phyloP scores from a whole-genome alignment of 1,140 invertebrate species.

The Caenorhabditis tropicalis region DNA sequence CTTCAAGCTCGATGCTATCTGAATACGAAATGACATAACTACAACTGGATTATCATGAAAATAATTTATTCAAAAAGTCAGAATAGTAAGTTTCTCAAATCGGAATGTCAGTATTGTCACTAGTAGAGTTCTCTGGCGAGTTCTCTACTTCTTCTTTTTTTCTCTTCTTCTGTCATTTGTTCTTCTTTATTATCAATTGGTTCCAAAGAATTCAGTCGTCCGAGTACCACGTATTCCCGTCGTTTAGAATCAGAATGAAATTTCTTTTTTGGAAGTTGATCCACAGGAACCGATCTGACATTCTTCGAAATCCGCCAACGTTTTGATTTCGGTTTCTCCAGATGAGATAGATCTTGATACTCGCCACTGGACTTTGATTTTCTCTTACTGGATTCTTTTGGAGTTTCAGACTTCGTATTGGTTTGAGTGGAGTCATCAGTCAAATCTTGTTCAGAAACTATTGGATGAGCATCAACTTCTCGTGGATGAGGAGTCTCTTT shows the following conservation, averaged over 20 bases:
- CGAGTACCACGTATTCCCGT: neutral
- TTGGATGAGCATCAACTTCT: neutral
- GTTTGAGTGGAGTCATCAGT: neutral
- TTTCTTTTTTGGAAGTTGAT: neutral
- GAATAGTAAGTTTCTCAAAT: no score
- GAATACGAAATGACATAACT: no score
- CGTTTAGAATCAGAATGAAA: neutral
- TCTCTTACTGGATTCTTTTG: neutral
- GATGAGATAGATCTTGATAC: neutral
- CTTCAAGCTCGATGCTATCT: no score
- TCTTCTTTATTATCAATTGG: neutral
- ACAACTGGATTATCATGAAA: no score
- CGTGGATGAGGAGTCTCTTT: neutral
- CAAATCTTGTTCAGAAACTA: neutral
- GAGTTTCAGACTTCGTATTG: neutral
- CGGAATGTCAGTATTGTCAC: neutral
- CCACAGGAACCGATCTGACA: neutral
- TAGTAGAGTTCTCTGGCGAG: neutral
- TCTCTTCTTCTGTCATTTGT: neutral
- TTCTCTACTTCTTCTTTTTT: neutral
- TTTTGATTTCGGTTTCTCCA: neutral
- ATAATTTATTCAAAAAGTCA: no score
- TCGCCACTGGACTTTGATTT: neutral
- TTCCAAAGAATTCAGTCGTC: neutral
- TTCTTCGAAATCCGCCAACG: neutral